Evolutionary conservation across 2,797 vertebrate species (phyloP).

Genomic region (Telmatherina bonti): DNA sequence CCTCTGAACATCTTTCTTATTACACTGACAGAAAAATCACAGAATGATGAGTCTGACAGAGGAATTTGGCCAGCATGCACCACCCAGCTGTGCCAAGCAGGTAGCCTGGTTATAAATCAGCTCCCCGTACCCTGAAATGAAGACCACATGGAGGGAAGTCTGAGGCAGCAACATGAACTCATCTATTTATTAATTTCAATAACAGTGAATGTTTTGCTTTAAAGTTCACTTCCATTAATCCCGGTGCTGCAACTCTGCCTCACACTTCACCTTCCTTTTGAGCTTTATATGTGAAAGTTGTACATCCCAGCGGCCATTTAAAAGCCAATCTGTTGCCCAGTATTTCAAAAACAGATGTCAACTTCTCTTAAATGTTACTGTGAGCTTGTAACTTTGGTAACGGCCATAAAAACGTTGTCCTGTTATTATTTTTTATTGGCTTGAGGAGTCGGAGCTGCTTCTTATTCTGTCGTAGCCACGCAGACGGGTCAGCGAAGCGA

Average conservation of each 20-base stretch:
- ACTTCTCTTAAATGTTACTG: conserved; percentile 30
- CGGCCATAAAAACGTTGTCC: conserved; percentile 31
- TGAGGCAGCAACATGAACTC: conserved; percentile 9
- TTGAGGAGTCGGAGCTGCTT: conserved; percentile 3
- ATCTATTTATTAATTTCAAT: conserved; percentile 15
- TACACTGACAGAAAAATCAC: conserved; percentile 18
- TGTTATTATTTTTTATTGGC: conserved; percentile 29
- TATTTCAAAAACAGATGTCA: conserved; percentile 48
- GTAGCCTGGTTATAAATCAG: conserved; percentile 38
- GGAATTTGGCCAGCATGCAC: conserved; percentile 25
- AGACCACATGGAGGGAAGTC: conserved; percentile 20
- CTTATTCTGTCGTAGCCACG: conserved; percentile 15
- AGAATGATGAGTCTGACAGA: conserved; percentile 34
- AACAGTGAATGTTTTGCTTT: conserved; percentile 19
- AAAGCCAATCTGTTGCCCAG: conserved; percentile 18
- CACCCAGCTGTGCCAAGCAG: conserved; percentile 29
- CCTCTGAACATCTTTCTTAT: conserved; percentile 38
- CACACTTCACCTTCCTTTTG: neutral
- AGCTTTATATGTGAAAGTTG: neutral
- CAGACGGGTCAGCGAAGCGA: conserved; percentile 3
- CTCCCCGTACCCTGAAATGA: neutral
- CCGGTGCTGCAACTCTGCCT: neutral
- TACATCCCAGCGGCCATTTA: neutral
- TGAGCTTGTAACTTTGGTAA: conserved; percentile 26
- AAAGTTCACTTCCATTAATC: conserved; percentile 4